phyloP scores from a whole-genome alignment of 2,888 invertebrate species.

The Neoascia interrupta region DNA sequence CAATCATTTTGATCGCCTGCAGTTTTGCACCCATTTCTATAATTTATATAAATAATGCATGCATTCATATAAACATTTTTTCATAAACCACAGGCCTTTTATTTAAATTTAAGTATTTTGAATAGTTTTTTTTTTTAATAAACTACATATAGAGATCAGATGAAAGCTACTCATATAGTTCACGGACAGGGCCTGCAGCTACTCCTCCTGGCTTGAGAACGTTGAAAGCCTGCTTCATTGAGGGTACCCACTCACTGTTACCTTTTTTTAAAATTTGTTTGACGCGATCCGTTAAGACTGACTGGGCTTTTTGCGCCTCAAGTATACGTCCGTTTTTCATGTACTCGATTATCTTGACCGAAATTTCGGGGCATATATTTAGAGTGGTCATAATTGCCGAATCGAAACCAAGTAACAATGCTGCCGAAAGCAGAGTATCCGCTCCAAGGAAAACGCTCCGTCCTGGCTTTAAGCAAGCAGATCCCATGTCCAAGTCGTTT shows the following conservation, averaged over 20 bases:
- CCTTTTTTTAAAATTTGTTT: constrained; percentile 60
- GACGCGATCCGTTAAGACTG: constrained; percentile 38
- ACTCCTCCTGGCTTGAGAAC: constrained; percentile 14
- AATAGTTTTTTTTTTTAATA: no score
- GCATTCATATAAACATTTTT: constrained; percentile 26
- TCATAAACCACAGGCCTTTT: not conserved
- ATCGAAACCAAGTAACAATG: constrained; percentile 85
- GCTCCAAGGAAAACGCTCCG: constrained; percentile 84
- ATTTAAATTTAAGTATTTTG: no score
- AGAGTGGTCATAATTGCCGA: constrained; percentile 86
- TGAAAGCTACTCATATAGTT: constrained; percentile 10
- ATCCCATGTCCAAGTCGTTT: constrained; percentile 85
- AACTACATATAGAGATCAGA: not conserved
- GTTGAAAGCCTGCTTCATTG: constrained; percentile 71
- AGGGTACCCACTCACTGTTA: constrained; percentile 70
- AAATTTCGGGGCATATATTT: constrained; percentile 83
- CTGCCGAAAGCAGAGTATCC: constrained; percentile 84
- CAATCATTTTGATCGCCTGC: constrained; percentile 10
- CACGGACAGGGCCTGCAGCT: constrained; percentile 58
- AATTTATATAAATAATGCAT: constrained; percentile 29
- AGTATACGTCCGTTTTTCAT: constrained; percentile 34
- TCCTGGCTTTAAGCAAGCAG: constrained; percentile 82
- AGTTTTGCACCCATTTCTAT: constrained; percentile 13
- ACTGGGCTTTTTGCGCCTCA: constrained; percentile 54
- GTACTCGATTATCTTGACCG: constrained; percentile 35